These are phyloP conservation scores for Coccyzus lansbergi DNA, from an alignment of 2,797 vertebrate genomes.

Conservation along the genomic window DNA sequence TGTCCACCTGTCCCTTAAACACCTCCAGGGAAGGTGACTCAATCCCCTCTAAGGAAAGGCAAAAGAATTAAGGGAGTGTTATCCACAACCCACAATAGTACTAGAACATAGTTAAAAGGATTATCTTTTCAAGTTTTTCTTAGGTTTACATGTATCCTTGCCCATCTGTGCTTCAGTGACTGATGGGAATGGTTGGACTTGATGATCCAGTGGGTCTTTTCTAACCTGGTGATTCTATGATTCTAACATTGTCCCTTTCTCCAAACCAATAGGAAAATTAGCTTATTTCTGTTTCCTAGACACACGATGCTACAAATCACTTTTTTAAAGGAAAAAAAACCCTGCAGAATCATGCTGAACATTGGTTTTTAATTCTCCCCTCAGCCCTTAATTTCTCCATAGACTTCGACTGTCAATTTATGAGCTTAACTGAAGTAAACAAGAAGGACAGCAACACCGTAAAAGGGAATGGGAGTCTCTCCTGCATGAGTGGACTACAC, in stretches of 20 bases:
- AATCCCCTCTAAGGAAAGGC: neutral
- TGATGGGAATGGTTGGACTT: too few relatives aligned
- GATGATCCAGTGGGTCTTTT: too few relatives aligned
- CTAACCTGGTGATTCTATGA: too few relatives aligned
- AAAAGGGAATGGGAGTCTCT: slow-evolving; percentile 6
- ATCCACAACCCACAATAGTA: neutral
- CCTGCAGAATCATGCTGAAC: neutral
- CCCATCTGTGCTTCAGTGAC: neutral
- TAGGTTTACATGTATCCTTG: neutral
- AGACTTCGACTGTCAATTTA: neutral
- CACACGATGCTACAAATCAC: neutral
- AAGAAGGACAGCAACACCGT: neutral
- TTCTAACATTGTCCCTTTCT: neutral
- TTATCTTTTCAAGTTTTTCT: neutral
- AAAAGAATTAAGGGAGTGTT: neutral
- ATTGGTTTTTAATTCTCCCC: neutral
- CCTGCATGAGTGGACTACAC: neutral
- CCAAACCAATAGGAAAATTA: neutral
- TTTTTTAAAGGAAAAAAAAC: neutral
- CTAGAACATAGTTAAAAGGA: neutral
- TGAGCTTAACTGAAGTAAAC: slow-evolving; percentile 18
- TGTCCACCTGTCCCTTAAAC: too few relatives aligned
- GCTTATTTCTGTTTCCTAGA: neutral
- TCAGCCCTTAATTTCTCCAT: neutral
- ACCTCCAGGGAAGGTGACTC: too few relatives aligned